Evolutionary conservation across 1,140 invertebrate genomes (phyloP).

Genomic region (Drosophila burlai): DNA sequence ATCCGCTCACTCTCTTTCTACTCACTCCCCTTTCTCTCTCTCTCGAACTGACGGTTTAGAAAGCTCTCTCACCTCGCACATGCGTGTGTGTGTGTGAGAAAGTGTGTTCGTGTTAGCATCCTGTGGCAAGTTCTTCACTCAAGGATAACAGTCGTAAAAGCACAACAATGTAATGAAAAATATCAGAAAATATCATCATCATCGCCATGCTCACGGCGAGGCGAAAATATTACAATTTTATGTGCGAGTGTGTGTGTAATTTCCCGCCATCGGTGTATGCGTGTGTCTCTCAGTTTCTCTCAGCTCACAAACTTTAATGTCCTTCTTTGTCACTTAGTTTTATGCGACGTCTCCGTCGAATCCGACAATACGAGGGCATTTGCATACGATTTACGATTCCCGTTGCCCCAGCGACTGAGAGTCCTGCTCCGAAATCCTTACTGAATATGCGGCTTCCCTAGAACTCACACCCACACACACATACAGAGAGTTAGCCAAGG

Average conservation of each 20-base stretch:
- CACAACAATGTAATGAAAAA: slow-evolving; percentile 83
- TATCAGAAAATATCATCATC: slow-evolving; percentile 82
- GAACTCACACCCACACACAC: slow-evolving; percentile 5
- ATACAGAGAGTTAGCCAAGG: slow-evolving; percentile 25
- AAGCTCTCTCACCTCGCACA: slow-evolving; percentile 72
- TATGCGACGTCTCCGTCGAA: slow-evolving; percentile 35
- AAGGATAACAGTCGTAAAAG: slow-evolving; percentile 83
- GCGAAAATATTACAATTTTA: slow-evolving; percentile 51
- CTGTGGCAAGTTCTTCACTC: slow-evolving; percentile 82
- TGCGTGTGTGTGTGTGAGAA: slow-evolving; percentile 52
- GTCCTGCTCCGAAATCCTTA: slow-evolving; percentile 28
- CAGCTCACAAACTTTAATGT: slow-evolving; percentile 63
- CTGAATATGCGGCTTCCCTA: slow-evolving; percentile 11
- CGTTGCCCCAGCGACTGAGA: slow-evolving; percentile 19
- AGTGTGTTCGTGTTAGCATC: slow-evolving; percentile 65
- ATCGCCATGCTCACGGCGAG: slow-evolving; percentile 40
- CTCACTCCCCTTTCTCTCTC: slow-evolving; percentile 19
- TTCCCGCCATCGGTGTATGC: slow-evolving; percentile 16
- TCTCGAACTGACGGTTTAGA: slow-evolving; percentile 67
- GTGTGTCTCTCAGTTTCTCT: slow-evolving; percentile 22
- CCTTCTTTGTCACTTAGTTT: slow-evolving; percentile 55
- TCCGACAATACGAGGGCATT: slow-evolving; percentile 51
- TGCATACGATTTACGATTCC: slow-evolving; percentile 69
- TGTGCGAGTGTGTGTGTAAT: slow-evolving; percentile 20
- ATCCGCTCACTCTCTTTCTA: slow-evolving; percentile 50